Conservation (phyloP, 2,113 vertebrate genomes). For the Xyrauchen texanus region DNA sequence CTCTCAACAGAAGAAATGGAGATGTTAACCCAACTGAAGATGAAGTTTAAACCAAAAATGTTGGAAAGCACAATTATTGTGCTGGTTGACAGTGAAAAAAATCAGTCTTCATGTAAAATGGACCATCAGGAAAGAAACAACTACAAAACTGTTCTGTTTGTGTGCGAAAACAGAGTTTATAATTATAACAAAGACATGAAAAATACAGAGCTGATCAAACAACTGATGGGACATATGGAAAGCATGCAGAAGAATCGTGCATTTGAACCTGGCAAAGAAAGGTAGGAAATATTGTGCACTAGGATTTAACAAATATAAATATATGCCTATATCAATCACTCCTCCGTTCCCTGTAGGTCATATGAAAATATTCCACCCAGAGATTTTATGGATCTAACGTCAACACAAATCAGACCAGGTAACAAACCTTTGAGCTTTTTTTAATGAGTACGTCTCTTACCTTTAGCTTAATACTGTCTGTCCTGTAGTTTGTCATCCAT, state of each 20-base stretch:
- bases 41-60: background rate
- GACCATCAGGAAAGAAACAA: background rate
- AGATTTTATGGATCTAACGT: background rate
- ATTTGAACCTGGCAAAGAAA: background rate
- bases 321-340: background rate
- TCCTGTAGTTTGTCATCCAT: background rate
- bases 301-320: background rate
- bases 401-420: background rate
- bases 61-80: constrained; percentile 22
- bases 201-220: background rate
- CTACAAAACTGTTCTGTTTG: background rate
- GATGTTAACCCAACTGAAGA: constrained; percentile 3
- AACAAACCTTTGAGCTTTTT: background rate
- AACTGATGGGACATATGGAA: background rate
- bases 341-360: background rate
- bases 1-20: background rate
- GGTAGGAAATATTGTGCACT: background rate
- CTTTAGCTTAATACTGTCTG: too few species aligned
- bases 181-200: background rate
- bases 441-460: too few species aligned
- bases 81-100: background rate
- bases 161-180: background rate
- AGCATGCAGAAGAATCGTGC: background rate
- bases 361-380: background rate
- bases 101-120: rapidly evolving